Evolutionary conservation across 2,113 vertebrate genomes (phyloP).

Genomic region (Glareola pratincola): DNA sequence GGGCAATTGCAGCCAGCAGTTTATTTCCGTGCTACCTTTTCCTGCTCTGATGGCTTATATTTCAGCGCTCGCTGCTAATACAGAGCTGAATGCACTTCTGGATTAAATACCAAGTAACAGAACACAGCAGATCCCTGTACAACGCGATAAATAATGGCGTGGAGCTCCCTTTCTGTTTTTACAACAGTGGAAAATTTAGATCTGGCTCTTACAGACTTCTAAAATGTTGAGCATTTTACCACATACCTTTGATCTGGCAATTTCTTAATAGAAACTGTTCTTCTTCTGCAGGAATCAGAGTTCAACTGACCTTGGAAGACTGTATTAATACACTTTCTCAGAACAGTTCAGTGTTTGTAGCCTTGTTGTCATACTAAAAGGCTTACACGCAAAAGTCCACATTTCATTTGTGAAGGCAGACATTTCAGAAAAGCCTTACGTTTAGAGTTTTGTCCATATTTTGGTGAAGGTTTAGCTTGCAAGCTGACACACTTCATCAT

Average conservation of each 20-base stretch:
- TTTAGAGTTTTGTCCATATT: neutral
- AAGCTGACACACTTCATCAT: neutral
- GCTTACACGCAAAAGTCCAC: neutral
- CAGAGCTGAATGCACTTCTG: neutral
- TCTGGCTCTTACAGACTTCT: neutral
- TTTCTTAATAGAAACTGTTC: neutral
- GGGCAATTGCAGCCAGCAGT: neutral
- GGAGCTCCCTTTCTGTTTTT: neutral
- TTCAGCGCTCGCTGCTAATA: neutral
- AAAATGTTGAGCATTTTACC: neutral
- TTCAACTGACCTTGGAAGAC: neutral
- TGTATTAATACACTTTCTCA: neutral
- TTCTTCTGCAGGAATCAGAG: neutral
- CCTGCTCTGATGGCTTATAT: neutral
- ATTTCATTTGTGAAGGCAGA: neutral
- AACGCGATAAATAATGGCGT: neutral
- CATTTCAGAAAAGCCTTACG: neutral
- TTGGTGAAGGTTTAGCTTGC: neutral
- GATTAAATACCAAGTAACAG: neutral
- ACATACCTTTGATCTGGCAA: neutral
- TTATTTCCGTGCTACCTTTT: conserved; percentile 12
- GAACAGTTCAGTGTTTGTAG: neutral
- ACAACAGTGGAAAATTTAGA: neutral
- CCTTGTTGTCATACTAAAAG: neutral
- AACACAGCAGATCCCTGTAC: neutral